phyloP scores from a whole-genome alignment of 1,140 invertebrate genomes.

The Euura lappo region DNA sequence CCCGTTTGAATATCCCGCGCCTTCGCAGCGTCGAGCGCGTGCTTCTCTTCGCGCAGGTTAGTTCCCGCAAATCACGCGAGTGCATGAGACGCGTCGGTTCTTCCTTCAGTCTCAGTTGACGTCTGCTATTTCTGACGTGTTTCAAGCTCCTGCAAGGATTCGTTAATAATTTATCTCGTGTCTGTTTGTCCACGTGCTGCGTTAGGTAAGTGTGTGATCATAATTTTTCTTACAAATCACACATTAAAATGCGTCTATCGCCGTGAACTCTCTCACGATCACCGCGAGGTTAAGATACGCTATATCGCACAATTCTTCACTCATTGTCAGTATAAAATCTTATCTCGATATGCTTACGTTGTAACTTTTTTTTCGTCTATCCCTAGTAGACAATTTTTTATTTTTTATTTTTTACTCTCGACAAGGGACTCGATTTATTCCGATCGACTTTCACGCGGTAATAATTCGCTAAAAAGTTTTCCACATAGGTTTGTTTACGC shows the following conservation, averaged over 20 bases:
- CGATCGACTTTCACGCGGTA: neutral
- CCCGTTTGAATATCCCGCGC: too few relatives aligned
- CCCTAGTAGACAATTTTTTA: neutral
- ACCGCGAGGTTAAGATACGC: too few relatives aligned
- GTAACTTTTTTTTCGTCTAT: neutral
- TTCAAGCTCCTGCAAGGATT: neutral
- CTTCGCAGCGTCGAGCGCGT: too few relatives aligned
- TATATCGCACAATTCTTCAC: neutral
- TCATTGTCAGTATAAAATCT: neutral
- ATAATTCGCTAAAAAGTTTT: neutral
- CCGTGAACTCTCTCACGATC: too few relatives aligned
- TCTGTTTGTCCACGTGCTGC: conserved; percentile 5
- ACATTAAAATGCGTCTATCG: too few relatives aligned
- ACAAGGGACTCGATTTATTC: neutral
- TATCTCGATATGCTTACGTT: conserved; percentile 1
- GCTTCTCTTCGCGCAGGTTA: too few relatives aligned
- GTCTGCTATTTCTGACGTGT: conserved; percentile 6
- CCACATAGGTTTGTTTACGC: neutral
- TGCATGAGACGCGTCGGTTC: neutral
- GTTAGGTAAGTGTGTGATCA: neutral
- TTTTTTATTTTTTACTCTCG: neutral
- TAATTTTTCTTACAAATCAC: neutral
- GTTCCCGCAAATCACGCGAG: neutral
- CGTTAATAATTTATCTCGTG: neutral
- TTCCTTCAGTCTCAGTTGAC: neutral